Evolutionary conservation across 1,140 invertebrate genomes (phyloP).

Genomic region (Papilio polyxenes): DNA sequence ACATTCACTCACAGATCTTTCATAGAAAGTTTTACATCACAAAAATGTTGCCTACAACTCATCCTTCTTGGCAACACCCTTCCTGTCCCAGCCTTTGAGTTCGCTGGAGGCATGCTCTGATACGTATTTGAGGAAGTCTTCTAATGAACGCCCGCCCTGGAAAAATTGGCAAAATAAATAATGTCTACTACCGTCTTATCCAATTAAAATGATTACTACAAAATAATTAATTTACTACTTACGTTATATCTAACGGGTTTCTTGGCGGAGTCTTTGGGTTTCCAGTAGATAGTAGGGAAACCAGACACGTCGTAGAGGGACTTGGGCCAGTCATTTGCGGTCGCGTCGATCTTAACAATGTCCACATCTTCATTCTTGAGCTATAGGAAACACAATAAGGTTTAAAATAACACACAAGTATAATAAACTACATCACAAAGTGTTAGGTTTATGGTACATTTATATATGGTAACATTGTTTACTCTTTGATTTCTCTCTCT

Average conservation of each 20-base stretch:
- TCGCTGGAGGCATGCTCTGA: slow-evolving; percentile 94
- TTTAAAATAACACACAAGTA: background rate
- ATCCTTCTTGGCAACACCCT: slow-evolving; percentile 94
- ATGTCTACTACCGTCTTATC: no score
- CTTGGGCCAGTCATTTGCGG: slow-evolving; percentile 97
- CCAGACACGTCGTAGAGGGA: slow-evolving; percentile 95
- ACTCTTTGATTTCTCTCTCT: no score
- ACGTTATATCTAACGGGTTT: slow-evolving; percentile 95
- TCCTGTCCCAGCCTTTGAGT: slow-evolving; percentile 93
- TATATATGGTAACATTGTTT: no score
- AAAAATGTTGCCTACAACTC: slow-evolving; percentile 73
- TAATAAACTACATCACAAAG: background rate
- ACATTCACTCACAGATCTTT: slow-evolving; percentile 74
- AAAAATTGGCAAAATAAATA: slow-evolving; percentile 43
- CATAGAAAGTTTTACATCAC: slow-evolving; percentile 69
- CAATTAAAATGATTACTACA: no score
- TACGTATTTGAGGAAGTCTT: slow-evolving; percentile 98
- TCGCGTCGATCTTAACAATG: slow-evolving; percentile 99
- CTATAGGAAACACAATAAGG: slow-evolving; percentile 66
- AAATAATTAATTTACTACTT: slow-evolving; percentile 53
- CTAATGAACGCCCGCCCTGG: slow-evolving; percentile 94
- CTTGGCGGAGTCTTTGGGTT: slow-evolving; percentile 90
- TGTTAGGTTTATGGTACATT: no score
- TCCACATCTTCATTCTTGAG: slow-evolving; percentile 93
- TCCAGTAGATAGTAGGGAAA: slow-evolving; percentile 99